Percentiles rank a stretch among this genome's conserved stretches.
Conservation (phyloP, 2,113 vertebrate genomes). For the Pangasianodon hypophthalmus region DNA sequence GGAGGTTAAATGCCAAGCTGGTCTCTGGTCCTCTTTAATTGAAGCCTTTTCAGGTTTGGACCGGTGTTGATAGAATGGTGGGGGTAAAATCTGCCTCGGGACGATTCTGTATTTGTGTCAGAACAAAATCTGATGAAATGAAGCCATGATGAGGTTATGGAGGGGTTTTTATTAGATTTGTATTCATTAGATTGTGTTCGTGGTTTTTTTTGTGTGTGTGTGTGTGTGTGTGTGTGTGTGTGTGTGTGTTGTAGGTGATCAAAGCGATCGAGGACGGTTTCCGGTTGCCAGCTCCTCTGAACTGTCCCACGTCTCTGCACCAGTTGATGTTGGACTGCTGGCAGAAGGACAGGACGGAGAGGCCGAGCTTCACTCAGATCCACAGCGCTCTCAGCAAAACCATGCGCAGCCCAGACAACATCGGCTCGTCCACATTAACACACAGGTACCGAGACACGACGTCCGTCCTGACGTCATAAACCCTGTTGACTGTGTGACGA, state of each 20-base stretch:
- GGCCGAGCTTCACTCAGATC: slow-evolving; percentile 91
- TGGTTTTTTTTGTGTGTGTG: no score
- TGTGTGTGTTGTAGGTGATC: slow-evolving; percentile 77
- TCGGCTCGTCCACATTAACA: slow-evolving; percentile 70
- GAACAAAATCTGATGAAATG: background rate
- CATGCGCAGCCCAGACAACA: slow-evolving; percentile 82
- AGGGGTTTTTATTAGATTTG: background rate
- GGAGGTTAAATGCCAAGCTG: background rate
- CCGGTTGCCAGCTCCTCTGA: slow-evolving; percentile 87
- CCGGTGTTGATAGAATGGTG: background rate
- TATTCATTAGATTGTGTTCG: no score
- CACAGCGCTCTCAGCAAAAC: slow-evolving; percentile 86
- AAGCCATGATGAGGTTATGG: background rate
- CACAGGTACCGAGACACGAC: slow-evolving; percentile 73
- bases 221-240: background rate
- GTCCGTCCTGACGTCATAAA: background rate
- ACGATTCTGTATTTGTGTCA: background rate
- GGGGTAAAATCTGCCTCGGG: background rate
- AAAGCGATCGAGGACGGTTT: slow-evolving; percentile 96
- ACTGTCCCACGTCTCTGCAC: slow-evolving; percentile 84
- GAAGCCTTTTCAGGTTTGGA: background rate
- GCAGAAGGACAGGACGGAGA: slow-evolving; percentile 89
- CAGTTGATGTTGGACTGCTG: slow-evolving; percentile 95
- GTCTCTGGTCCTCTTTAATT: background rate
- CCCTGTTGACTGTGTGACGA: background rate